Percentiles rank a stretch among this genome's conserved stretches.
Evolutionary conservation across 2,113 vertebrate species (phyloP).

Genomic region (Ochotona curzoniae): DNA sequence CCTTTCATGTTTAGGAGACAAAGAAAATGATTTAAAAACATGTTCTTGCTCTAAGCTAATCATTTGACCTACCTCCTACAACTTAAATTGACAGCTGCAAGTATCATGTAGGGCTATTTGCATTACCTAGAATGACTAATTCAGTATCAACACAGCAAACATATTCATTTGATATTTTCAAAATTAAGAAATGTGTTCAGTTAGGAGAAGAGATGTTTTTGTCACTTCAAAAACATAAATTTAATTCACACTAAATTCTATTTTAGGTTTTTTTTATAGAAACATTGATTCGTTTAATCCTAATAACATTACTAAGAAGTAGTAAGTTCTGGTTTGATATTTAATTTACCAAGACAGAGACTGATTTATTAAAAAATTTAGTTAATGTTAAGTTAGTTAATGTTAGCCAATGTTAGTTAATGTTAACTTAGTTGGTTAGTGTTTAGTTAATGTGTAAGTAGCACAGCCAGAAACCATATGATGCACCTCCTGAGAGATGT

Average conservation of each 20-base stretch:
- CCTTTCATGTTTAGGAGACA: slow-evolving; percentile 44
- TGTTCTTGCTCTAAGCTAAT: not conserved
- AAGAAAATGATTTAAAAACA: not conserved
- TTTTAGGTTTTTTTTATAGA: not conserved
- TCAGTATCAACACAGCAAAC: not conserved
- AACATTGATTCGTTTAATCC: slow-evolving; percentile 32
- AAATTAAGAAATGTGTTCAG: slow-evolving; percentile 30
- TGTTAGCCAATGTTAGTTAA: too few species aligned
- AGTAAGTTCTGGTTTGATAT: not conserved
- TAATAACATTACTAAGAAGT: not conserved
- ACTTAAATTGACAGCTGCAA: not conserved
- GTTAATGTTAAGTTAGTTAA: too few species aligned
- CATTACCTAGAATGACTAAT: slow-evolving; percentile 1
- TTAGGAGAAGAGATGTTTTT: not conserved
- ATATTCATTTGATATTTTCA: slow-evolving; percentile 53
- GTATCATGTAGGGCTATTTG: not conserved
- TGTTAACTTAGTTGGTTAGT: too few species aligned
- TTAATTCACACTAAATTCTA: not conserved
- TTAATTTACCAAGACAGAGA: not conserved
- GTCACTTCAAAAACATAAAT: slow-evolving; percentile 6
- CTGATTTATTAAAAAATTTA: not conserved
- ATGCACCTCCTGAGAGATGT: too few species aligned
- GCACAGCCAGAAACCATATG: too few species aligned
- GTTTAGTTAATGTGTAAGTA: too few species aligned
- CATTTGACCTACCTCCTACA: not conserved